Evolutionary conservation across 1,140 invertebrate species (phyloP), one percentile per base, ranked within the genome.

Genomic region (Akabosia matsudoensis): DNA sequence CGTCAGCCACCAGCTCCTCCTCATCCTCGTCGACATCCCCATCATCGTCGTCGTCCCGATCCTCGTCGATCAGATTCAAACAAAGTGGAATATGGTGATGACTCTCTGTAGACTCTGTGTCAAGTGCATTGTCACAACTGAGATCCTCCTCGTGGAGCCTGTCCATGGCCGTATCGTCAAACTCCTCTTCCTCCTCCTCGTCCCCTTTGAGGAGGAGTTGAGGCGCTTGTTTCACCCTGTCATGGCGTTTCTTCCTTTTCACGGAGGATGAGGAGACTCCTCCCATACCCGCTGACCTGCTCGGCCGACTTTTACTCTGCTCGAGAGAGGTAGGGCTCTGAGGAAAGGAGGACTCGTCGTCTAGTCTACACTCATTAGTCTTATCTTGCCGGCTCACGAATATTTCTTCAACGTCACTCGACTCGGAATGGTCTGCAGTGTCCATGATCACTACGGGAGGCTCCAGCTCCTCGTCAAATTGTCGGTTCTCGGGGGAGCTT

Each of bases 121-220:
- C 33, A 7, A 74, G 33, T 51, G 13, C 45, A 22, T 30, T 64
- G 28, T 78, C 73, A 45, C 72, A 74, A 33, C 79, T 77, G 75
- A 80, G 83, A 33, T 80, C 82, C 70, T 82, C 79, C 26, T 82
- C 82, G 56, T 77, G 79, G 33, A 82, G 82, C 31, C 79, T 74
- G 74, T 80, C 37, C 37, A 45, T 7, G 18, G 37, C 37, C 18
- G 7, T 82, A 34, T 83, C 84, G 74, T 84, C 83, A 82, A 82
- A 82, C 10, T 74, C 78, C 51, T 83, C 83, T 37, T 82, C 83
- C 13, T 79, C 80, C n/a, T 76, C 77, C 52, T 51, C 74, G 33
- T 71, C 79, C 56, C 82, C 4, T 64, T 24, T 64, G 7, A 7
- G 56, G 37, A 7, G 7, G 37, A 18, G 37, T 7, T 45, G 37